Conservation (phyloP, 2,113 vertebrate species). For the Gopherus evgoodei region DNA sequence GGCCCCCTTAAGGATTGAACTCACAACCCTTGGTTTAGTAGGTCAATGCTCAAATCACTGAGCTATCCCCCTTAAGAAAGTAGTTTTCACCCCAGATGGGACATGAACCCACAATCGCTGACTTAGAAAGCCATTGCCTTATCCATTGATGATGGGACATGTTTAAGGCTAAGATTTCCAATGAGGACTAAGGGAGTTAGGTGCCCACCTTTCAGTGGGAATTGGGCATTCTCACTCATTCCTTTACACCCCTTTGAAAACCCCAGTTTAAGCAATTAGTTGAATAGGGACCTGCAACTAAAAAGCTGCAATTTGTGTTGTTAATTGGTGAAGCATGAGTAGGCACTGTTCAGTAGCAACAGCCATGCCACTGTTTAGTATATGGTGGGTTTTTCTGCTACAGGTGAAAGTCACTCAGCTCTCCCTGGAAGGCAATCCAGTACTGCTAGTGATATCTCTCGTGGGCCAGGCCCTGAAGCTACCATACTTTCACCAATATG, state of each 20-base stretch:
- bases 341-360: neutral
- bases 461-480: neutral
- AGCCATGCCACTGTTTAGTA: neutral
- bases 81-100: no score
- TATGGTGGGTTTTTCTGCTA: neutral
- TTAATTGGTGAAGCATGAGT: neutral
- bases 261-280: neutral
- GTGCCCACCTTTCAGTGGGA: neutral
- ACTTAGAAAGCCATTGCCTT: no score
- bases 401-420: neutral
- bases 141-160: neutral
- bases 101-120: no score
- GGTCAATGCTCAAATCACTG: no score
- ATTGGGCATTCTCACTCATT: neutral
- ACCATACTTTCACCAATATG: neutral
- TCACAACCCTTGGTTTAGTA: no score
- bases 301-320: neutral
- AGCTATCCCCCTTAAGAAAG: no score
- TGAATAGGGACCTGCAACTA: neutral
- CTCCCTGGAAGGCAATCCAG: fast-evolving
- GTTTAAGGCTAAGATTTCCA: neutral
- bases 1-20: no score
- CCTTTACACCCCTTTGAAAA: neutral
- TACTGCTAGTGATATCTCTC: neutral
- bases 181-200: neutral